Conservation (phyloP, 2,888 invertebrate species). For the Drosophila tanythrix region DNA sequence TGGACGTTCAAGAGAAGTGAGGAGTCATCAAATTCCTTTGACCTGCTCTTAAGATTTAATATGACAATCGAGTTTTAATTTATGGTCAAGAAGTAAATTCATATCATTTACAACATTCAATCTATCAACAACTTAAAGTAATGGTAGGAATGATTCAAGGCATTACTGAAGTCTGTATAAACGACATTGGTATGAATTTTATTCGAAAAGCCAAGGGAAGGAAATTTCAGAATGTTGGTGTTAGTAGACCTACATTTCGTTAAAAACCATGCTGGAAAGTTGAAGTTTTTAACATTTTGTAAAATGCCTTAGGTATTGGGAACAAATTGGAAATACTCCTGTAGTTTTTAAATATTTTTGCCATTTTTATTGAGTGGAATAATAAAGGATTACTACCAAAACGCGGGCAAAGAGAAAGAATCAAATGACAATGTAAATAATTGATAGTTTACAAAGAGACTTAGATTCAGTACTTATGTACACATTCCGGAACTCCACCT, state of each 20-base stretch:
- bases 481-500: neutral
- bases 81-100: neutral
- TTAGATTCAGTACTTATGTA: neutral
- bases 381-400: neutral
- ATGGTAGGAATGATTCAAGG: too few relatives aligned
- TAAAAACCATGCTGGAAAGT: neutral
- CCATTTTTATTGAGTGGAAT: neutral
- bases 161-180: neutral
- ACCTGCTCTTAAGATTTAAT: neutral
- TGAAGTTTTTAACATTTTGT: neutral
- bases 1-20: too few relatives aligned
- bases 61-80: neutral
- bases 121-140: neutral
- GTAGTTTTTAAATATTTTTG: neutral
- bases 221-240: too few relatives aligned
- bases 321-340: neutral
- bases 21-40: neutral
- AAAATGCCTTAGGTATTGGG: neutral
- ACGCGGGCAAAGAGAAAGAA: neutral
- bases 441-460: neutral
- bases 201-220: neutral
- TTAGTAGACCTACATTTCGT: too few relatives aligned
- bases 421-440: neutral
- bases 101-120: neutral
- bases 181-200: neutral